phyloP scores from a whole-genome alignment of 2,888 invertebrate genomes.

The Brachyptera risi region DNA sequence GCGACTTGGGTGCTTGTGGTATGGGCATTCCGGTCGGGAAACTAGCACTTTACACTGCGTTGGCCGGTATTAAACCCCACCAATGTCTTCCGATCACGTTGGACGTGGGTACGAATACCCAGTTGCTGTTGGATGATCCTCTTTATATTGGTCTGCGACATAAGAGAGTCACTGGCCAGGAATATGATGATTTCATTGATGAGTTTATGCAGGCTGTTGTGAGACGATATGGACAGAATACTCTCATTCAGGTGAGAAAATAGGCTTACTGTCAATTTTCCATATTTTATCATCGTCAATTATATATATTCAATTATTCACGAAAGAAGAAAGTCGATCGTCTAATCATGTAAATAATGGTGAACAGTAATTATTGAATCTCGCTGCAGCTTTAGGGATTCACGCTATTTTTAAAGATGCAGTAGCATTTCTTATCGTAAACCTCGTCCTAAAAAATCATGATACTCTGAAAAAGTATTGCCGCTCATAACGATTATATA shows the following conservation, averaged over 20 bases:
- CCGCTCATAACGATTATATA: no score
- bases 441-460: no score
- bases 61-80: constrained; percentile 94
- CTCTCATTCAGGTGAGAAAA: constrained; percentile 61
- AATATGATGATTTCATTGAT: constrained; percentile 91
- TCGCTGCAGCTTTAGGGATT: no score
- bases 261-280: no score
- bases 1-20: constrained; percentile 94
- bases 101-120: constrained; percentile 62
- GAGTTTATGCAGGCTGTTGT: constrained; percentile 96
- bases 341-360: no score
- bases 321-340: no score
- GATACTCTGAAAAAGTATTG: no score
- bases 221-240: constrained; percentile 77
- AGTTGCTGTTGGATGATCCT: constrained; percentile 81
- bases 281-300: no score
- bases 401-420: no score
- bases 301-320: no score
- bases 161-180: constrained; percentile 71
- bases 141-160: constrained; percentile 92
- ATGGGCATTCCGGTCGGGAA: constrained; percentile 99
- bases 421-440: no score
- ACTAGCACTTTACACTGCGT: constrained; percentile 91
- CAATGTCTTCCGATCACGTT: constrained; percentile 92
- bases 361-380: no score